These are phyloP conservation scores for Ammodytes dubius DNA, from an alignment of 2,113 vertebrate species.

Conservation along the genomic window DNA sequence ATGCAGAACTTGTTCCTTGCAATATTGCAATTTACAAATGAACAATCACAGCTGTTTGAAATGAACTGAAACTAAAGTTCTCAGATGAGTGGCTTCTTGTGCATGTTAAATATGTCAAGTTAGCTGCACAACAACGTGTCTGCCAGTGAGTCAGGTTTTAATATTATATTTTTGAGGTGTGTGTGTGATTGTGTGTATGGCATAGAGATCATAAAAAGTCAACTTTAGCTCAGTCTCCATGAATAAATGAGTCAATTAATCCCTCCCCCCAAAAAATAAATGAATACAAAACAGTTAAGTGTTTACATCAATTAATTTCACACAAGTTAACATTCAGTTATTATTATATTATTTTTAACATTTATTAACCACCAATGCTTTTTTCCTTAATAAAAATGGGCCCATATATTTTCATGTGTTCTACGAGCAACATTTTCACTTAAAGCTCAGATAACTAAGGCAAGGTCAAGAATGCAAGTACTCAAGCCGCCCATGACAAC, in stretches of 20 bases:
- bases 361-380: too few species aligned
- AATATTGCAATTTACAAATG: constrained; percentile 36
- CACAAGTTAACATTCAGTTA: too few species aligned
- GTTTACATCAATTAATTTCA: too few species aligned
- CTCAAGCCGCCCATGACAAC: constrained; percentile 27
- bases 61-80: constrained; percentile 18
- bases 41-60: constrained; percentile 29
- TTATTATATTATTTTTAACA: too few species aligned
- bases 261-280: too few species aligned
- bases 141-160: not conserved
- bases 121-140: not conserved
- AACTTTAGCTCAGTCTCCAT: not conserved
- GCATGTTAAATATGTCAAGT: constrained; percentile 27
- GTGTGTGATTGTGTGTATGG: not conserved
- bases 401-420: too few species aligned
- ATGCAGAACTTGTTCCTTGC: constrained; percentile 14
- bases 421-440: constrained; percentile 1
- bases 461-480: constrained; percentile 55
- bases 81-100: constrained; percentile 29
- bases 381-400: too few species aligned
- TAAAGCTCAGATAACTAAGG: constrained; percentile 12
- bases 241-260: too few species aligned
- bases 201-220: not conserved
- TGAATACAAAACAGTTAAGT: too few species aligned
- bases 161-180: not conserved